Evolutionary conservation across 2,113 vertebrate species (phyloP).

Genomic region (Panurus biarmicus): DNA sequence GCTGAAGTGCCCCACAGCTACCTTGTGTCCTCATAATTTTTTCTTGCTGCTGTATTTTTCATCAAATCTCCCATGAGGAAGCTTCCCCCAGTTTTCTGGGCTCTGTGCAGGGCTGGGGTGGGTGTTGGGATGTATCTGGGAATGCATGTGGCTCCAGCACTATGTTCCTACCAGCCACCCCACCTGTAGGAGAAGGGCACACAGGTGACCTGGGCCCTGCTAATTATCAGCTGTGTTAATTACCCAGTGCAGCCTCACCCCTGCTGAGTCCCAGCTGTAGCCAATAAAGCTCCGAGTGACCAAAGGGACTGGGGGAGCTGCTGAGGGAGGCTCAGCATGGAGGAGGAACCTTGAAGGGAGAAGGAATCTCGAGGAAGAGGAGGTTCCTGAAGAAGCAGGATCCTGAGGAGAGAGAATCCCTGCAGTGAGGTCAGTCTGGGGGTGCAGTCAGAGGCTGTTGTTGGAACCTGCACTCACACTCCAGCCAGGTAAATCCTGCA

Average conservation of each 20-base stretch:
- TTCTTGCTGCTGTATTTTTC: neutral
- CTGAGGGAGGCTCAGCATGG: neutral
- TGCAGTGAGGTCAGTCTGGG: neutral
- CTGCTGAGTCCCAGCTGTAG: neutral
- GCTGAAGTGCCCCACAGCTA: neutral
- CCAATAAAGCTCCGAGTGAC: neutral
- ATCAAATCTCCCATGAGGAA: neutral
- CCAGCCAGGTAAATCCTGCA: neutral
- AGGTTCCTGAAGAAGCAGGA: neutral
- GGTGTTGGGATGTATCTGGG: neutral
- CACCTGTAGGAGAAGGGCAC: neutral
- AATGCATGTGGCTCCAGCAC: fast-evolving
- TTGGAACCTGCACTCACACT: neutral
- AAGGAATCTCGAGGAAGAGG: no score
- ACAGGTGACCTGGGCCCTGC: neutral
- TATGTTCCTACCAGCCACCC: neutral
- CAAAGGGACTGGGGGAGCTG: neutral
- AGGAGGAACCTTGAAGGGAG: neutral
- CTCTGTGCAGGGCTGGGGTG: neutral
- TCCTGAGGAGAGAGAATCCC: neutral
- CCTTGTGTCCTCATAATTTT: fast-evolving
- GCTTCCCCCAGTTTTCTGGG: neutral
- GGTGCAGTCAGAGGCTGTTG: neutral
- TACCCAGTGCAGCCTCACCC: neutral
- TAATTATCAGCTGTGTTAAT: neutral